Evolutionary conservation across 2,888 invertebrate species (phyloP).

Genomic region (Sylvicola fuscatus): DNA sequence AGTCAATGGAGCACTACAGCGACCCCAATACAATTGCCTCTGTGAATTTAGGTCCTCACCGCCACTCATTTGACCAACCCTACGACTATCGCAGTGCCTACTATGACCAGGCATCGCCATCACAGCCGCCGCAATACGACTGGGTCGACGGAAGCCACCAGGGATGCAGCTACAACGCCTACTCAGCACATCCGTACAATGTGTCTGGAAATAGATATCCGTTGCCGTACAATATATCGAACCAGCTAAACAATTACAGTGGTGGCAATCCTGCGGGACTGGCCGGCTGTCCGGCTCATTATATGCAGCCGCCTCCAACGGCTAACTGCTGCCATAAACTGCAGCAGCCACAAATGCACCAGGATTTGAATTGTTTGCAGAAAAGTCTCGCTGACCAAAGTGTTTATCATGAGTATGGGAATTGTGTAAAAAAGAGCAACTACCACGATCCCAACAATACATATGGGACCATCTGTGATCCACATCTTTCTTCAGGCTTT

Average conservation of each 20-base stretch:
- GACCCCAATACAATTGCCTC: slow-evolving; percentile 13
- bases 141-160: slow-evolving; percentile 15
- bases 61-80: slow-evolving; percentile 25
- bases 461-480: no score
- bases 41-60: slow-evolving; percentile 14
- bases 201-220: slow-evolving; percentile 24
- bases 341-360: no score
- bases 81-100: slow-evolving; percentile 9
- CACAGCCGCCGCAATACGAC: slow-evolving; percentile 13
- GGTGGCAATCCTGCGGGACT: background rate
- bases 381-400: no score
- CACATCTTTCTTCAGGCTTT: no score
- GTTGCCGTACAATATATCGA: slow-evolving; percentile 21
- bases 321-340: no score
- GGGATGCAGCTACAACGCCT: slow-evolving; percentile 8
- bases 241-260: slow-evolving; percentile 13
- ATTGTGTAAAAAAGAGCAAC: no score
- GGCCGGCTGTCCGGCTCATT: no score
- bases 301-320: no score
- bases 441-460: no score
- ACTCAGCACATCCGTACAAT: slow-evolving; percentile 19
- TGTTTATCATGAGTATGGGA: no score
- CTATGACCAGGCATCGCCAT: slow-evolving; percentile 8
- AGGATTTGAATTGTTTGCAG: no score
- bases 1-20: slow-evolving; percentile 23